A percentile compares a stretch with the other conserved stretches of the same genome.
Evolutionary conservation across 2,888 invertebrate species (phyloP).

Genomic region (Oscheius sp.): DNA sequence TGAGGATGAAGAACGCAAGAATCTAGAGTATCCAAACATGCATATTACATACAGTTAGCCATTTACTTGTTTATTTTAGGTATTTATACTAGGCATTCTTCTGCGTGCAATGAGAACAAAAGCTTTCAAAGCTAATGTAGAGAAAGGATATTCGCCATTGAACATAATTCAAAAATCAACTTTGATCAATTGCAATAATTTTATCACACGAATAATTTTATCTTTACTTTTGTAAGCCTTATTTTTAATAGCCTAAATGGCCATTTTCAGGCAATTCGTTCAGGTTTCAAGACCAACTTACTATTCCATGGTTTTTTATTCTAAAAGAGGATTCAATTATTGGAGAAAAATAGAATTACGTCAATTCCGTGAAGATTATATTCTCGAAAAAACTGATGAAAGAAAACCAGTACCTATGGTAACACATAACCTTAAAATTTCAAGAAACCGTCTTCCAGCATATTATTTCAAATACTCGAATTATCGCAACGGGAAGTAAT

Average conservation of each 20-base stretch:
- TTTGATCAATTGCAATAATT: neutral
- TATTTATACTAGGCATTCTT: neutral
- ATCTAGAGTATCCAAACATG: constrained; percentile 7
- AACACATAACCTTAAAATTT: neutral
- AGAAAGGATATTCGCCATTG: neutral
- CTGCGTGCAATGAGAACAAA: constrained; percentile 15
- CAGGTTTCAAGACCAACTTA: neutral
- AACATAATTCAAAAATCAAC: neutral
- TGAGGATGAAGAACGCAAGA: neutral
- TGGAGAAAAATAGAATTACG: constrained; percentile 30
- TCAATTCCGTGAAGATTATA: constrained; percentile 17
- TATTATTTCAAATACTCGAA: constrained; percentile 16
- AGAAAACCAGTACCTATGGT: neutral
- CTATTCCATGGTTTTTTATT: neutral
- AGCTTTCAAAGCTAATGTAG: neutral
- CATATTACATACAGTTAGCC: constrained; percentile 15
- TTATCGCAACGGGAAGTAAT: neutral
- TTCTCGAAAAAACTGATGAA: neutral
- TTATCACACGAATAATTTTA: neutral
- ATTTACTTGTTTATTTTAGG: neutral
- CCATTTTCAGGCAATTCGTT: constrained; percentile 19
- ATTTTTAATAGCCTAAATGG: neutral
- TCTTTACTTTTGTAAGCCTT: neutral
- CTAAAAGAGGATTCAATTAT: constrained; percentile 24
- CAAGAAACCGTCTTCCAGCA: constrained; percentile 10